Base-by-base conservation (phyloP, 1,140 invertebrate species). In the Chelonus insularis region DNA sequence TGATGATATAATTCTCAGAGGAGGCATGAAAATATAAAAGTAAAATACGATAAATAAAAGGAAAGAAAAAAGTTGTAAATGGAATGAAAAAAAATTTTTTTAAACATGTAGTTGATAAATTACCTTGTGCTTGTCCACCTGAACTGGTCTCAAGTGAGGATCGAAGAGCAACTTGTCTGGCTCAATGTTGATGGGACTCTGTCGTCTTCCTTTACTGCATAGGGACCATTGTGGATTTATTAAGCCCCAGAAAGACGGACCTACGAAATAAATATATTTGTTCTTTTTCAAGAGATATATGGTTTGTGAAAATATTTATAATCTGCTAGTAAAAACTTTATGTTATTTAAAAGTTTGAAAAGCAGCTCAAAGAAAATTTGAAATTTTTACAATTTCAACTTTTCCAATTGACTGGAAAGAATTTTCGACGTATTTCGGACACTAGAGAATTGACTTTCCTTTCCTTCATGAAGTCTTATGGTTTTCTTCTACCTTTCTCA, bases 211-310 rank as follows among this genome's bases (percentile, higher is more conserved):
- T 76, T 94, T 93, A 72, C 89, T 93, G 83, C 96, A 99, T 83
- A 98, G 89, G 71, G 89, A 91, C 96, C 96, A 98, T 76, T 97
- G 92, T 0, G 93, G 94, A 84, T 98, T 97, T 76, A 98, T 92
- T 58, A 97, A 84, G 39, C 96, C 96, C 96, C 96, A 98, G 83
- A 96, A 98, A 55, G 91, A 89, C 34, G 96, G 94, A 82, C 96
- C 96, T 97, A 85, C n/a, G 84, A 83, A 41, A 64, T 57, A 21
- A 39, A 36, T 50, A 58, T 20, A 39, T 39, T 21, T 41, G 5
- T 36, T 21, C 11, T 16, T n/a, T 14, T 11, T n/a, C 4, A 11
- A 14, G 8, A 41, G 18, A 20, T n/a, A 11, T 45, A 45, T 20
- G 18, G 9, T 29, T 9, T 50, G 21, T 3, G 47, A 50, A 32